A percentile compares a stretch with the other conserved stretches of the same genome.
phyloP scores from a whole-genome alignment of 2,797 vertebrate genomes.

The Eospalax fontanierii region DNA sequence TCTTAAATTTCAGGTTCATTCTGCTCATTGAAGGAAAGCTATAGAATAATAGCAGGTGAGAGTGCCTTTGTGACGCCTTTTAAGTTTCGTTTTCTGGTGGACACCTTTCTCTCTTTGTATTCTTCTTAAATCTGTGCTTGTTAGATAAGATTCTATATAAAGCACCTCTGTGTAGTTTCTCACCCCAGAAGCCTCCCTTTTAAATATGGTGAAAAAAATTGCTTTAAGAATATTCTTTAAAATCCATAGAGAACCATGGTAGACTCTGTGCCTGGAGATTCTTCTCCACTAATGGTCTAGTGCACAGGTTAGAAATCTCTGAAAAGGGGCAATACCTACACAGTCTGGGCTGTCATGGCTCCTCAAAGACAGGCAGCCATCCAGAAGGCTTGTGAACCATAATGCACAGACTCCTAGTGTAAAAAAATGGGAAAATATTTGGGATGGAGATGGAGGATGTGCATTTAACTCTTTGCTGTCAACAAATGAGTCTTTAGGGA shows the following conservation, averaged over 20 bases:
- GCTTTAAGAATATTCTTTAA: neutral
- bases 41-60: neutral
- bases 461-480: neutral
- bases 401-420: neutral
- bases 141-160: neutral
- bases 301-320: neutral
- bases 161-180: neutral
- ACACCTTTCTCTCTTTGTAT: neutral
- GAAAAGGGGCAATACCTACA: neutral
- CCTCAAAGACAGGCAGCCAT: neutral
- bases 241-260: slow-evolving; percentile 1
- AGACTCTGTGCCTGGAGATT: neutral
- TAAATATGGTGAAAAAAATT: slow-evolving; percentile 17
- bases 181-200: slow-evolving; percentile 28
- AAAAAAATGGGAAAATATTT: neutral
- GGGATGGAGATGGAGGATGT: neutral
- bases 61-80: neutral
- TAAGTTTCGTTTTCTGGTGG: neutral
- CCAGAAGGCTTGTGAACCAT: neutral
- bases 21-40: slow-evolving; percentile 43
- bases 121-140: neutral
- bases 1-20: slow-evolving; percentile 57
- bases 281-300: neutral
- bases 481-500: neutral
- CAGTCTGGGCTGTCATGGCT: too few relatives aligned